Evolutionary conservation across 1,140 invertebrate genomes (phyloP).

Genomic region (Calephelis nemesis): DNA sequence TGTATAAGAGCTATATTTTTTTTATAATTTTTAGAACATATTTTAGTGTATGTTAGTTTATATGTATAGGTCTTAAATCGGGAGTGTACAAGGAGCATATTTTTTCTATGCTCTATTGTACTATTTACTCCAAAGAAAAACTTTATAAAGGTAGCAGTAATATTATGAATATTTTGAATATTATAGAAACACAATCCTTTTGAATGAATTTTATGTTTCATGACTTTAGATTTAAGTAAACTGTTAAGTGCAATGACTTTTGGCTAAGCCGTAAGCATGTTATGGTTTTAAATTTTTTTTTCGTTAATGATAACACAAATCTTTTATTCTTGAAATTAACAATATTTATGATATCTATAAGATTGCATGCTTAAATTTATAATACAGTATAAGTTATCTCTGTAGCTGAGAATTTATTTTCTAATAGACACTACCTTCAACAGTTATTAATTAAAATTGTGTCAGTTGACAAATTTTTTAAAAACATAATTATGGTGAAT

Average conservation of each 20-base stretch:
- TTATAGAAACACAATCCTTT: slow-evolving; percentile 48
- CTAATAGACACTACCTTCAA: background rate
- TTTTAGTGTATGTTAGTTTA: slow-evolving; percentile 49
- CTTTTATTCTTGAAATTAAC: slow-evolving; percentile 52
- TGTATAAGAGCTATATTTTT: slow-evolving; percentile 69
- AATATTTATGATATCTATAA: slow-evolving; percentile 15
- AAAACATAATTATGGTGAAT: no score
- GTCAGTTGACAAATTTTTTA: background rate
- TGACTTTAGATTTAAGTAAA: slow-evolving; percentile 50
- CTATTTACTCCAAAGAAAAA: slow-evolving; percentile 56
- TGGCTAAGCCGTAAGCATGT: slow-evolving; percentile 66
- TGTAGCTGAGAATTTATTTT: no score
- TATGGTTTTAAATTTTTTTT: slow-evolving; percentile 51
- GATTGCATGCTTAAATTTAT: background rate
- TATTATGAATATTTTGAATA: slow-evolving; percentile 44
- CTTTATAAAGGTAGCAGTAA: slow-evolving; percentile 41
- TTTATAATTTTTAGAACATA: slow-evolving; percentile 65
- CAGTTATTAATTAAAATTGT: background rate
- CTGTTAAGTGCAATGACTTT: slow-evolving; percentile 65
- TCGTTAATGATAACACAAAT: slow-evolving; percentile 50
- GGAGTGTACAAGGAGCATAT: slow-evolving; percentile 48
- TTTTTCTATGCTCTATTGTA: slow-evolving; percentile 52
- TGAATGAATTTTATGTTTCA: slow-evolving; percentile 41
- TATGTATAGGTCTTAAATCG: slow-evolving; percentile 41
- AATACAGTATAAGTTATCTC: no score